Percentiles rank a stretch among this genome's conserved stretches.
Conservation (phyloP, 2,113 vertebrate genomes). For the Acanthisitta chloris region DNA sequence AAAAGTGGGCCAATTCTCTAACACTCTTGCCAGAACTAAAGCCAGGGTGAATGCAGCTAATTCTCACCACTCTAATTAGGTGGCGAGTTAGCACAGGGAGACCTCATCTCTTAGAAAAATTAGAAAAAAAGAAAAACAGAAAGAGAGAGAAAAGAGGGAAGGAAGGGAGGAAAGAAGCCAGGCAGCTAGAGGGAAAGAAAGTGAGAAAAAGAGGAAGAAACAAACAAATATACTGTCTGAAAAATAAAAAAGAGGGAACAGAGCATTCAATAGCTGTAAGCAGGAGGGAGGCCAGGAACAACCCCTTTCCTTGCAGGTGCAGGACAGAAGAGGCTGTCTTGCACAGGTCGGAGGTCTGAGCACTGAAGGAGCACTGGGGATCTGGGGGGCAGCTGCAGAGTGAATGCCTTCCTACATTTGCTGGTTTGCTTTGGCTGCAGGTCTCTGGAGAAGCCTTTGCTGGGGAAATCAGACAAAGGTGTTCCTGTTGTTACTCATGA, state of each 20-base stretch:
- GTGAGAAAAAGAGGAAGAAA: background rate
- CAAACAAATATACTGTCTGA: background rate
- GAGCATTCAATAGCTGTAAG: background rate
- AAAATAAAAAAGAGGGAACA: background rate
- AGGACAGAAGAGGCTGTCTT: background rate
- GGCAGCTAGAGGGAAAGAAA: background rate
- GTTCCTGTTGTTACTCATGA: background rate
- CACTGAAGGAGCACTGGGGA: background rate
- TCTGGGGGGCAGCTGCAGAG: background rate
- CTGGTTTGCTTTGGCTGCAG: background rate
- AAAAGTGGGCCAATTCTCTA: slow-evolving; percentile 62
- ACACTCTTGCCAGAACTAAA: slow-evolving; percentile 40
- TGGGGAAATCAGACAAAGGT: background rate
- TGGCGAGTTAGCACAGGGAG: slow-evolving; percentile 3
- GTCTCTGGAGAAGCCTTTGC: background rate
- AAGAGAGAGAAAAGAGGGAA: background rate
- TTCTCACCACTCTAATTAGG: slow-evolving; percentile 58
- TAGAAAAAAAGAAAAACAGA: background rate
- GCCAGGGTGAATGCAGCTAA: slow-evolving; percentile 60
- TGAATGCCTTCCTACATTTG: background rate
- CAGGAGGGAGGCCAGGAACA: background rate
- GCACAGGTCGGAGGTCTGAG: background rate
- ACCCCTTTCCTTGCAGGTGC: background rate
- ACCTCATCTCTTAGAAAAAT: slow-evolving; percentile 22
- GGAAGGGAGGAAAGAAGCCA: background rate